phyloP scores from a whole-genome alignment of 23 tunicate species.

The Phallusia fumigata region DNA sequence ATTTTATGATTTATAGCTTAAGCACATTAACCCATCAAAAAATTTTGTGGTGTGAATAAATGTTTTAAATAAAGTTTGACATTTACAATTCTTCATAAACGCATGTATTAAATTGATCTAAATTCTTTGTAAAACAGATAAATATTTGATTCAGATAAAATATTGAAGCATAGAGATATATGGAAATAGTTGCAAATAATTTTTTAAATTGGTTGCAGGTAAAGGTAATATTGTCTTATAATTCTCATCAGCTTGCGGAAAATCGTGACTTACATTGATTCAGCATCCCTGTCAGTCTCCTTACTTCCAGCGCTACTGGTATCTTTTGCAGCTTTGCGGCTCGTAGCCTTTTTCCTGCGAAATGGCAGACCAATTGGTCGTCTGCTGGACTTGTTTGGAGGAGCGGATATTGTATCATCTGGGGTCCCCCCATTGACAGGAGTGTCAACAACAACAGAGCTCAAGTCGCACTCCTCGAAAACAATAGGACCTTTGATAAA shows the following conservation, averaged over 20 bases:
- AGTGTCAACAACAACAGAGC: slow-evolving; percentile 24
- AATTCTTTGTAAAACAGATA: too few relatives aligned
- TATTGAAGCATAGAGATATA: too few relatives aligned
- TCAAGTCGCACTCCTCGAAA: slow-evolving; percentile 64
- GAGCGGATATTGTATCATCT: slow-evolving; percentile 7
- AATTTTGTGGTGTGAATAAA: too few relatives aligned
- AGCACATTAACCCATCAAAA: too few relatives aligned
- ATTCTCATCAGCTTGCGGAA: too few relatives aligned
- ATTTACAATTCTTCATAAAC: too few relatives aligned
- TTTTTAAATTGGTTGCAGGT: too few relatives aligned
- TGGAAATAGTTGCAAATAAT: too few relatives aligned
- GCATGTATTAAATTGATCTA: too few relatives aligned
- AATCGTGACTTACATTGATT: slow-evolving; percentile 47
- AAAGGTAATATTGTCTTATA: too few relatives aligned
- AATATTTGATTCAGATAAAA: too few relatives aligned
- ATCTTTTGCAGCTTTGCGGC: slow-evolving; percentile 31
- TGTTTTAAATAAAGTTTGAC: too few relatives aligned
- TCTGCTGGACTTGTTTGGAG: slow-evolving; percentile 1
- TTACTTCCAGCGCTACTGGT: slow-evolving; percentile 21
- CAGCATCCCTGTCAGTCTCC: slow-evolving; percentile 54
- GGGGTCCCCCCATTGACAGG: neutral
- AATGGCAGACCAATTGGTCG: slow-evolving; percentile 44
- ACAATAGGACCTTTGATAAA: slow-evolving; percentile 39
- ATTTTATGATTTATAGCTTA: neutral
- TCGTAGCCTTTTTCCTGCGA: slow-evolving; percentile 30